phyloP scores from a whole-genome alignment of 2,797 vertebrate species.

The Mormyrops attenuatus region DNA sequence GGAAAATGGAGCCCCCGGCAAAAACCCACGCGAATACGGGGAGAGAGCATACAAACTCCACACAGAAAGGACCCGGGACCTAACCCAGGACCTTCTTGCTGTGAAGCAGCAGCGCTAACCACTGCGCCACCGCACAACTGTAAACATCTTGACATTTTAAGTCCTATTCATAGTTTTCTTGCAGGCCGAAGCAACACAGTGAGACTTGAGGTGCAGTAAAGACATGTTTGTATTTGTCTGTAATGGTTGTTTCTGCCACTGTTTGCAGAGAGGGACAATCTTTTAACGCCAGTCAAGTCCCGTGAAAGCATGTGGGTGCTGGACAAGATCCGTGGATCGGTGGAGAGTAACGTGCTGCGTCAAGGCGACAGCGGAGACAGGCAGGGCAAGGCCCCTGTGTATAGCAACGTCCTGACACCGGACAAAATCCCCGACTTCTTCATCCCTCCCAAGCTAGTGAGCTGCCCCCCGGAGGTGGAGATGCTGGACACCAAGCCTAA shows the following conservation, averaged over 20 bases:
- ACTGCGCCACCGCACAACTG: too few relatives aligned
- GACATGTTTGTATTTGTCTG: background rate
- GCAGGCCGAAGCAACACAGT: background rate
- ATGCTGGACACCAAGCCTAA: slow-evolving; percentile 48
- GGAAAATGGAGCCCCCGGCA: too few relatives aligned
- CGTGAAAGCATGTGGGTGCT: slow-evolving; percentile 81
- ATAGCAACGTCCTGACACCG: slow-evolving; percentile 92
- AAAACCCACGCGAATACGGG: too few relatives aligned
- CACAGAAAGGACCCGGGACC: too few relatives aligned
- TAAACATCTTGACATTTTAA: background rate
- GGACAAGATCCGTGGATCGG: slow-evolving; percentile 84
- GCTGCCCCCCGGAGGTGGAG: slow-evolving; percentile 64
- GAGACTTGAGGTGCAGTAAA: background rate
- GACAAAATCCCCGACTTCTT: slow-evolving; percentile 98
- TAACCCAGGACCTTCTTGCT: too few relatives aligned
- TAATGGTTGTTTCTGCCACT: slow-evolving; percentile 33
- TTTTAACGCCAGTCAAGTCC: background rate
- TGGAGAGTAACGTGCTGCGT: slow-evolving; percentile 69
- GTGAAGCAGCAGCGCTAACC: too few relatives aligned
- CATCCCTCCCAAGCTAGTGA: slow-evolving; percentile 86
- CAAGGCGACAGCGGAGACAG: slow-evolving; percentile 66
- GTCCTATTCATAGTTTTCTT: background rate
- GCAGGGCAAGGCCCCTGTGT: slow-evolving; percentile 57
- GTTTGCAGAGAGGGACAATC: slow-evolving; percentile 50
- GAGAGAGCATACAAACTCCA: too few relatives aligned